A percentile compares a stretch with the other conserved stretches of the same genome.
phyloP scores from a whole-genome alignment of 2,888 invertebrate genomes.

The Parnassius mnemosyne region DNA sequence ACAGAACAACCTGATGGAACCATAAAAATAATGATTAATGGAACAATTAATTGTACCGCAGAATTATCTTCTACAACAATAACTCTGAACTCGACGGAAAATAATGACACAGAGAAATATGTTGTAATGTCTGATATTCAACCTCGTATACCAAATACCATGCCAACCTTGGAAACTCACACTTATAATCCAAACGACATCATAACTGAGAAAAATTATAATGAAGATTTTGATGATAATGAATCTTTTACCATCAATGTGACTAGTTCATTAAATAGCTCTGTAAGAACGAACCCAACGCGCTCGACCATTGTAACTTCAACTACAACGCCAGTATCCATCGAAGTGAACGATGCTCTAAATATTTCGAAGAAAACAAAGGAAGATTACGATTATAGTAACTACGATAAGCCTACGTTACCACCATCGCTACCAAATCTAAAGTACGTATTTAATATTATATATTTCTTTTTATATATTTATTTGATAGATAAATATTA shows the following conservation, averaged over 20 bases:
- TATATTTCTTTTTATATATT: slow-evolving; percentile 4
- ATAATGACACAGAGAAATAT: slow-evolving; percentile 49
- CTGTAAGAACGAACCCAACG: slow-evolving; percentile 67
- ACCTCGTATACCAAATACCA: slow-evolving; percentile 53
- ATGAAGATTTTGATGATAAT: slow-evolving; percentile 67
- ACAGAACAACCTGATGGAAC: slow-evolving; percentile 62
- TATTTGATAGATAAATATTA: neutral
- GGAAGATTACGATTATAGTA: slow-evolving; percentile 84
- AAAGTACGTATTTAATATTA: slow-evolving; percentile 66
- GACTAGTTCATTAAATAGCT: slow-evolving; percentile 78
- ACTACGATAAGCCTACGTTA: slow-evolving; percentile 84
- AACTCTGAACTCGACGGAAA: slow-evolving; percentile 48
- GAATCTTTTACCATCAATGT: slow-evolving; percentile 80
- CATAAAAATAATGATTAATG: slow-evolving; percentile 65
- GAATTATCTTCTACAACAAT: slow-evolving; percentile 66
- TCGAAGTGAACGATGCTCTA: slow-evolving; percentile 50
- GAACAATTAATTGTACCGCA: slow-evolving; percentile 71
- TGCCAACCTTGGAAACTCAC: slow-evolving; percentile 51
- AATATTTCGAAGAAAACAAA: slow-evolving; percentile 79
- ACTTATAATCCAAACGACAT: slow-evolving; percentile 64
- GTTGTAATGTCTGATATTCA: slow-evolving; percentile 41
- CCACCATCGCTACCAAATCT: slow-evolving; percentile 92
- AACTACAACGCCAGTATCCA: slow-evolving; percentile 45
- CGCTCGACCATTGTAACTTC: slow-evolving; percentile 42
- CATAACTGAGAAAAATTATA: slow-evolving; percentile 59